phyloP scores from a whole-genome alignment of 2,888 invertebrate genomes.

The Dynastes grantii region DNA sequence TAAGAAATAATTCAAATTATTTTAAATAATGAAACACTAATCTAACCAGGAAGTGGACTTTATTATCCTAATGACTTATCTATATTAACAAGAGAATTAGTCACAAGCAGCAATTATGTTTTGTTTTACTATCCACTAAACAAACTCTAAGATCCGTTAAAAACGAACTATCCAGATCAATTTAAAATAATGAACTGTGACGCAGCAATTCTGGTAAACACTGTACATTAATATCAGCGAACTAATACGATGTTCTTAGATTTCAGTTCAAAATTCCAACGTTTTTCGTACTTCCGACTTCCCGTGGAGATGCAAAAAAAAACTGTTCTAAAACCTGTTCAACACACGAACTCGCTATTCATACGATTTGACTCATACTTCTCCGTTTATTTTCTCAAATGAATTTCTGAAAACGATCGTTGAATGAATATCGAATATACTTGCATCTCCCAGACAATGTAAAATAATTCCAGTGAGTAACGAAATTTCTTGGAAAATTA shows the following conservation, averaged over 20 bases:
- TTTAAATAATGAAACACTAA: too few species aligned
- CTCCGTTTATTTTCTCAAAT: slow-evolving; percentile 29
- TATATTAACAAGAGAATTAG: too few species aligned
- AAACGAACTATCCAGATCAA: too few species aligned
- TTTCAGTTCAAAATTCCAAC: not conserved
- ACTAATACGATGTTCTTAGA: not conserved
- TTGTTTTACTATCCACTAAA: too few species aligned
- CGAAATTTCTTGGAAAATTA: not conserved
- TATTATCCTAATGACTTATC: too few species aligned
- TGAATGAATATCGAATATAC: slow-evolving; percentile 1
- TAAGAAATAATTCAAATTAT: too few species aligned
- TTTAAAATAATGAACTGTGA: too few species aligned
- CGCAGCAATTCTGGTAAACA: not conserved
- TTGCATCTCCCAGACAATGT: slow-evolving; percentile 3
- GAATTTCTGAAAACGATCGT: slow-evolving; percentile 9
- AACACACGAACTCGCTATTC: slow-evolving; percentile 24
- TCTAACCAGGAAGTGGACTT: too few species aligned
- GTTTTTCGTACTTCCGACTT: slow-evolving; percentile 28
- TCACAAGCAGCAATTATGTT: too few species aligned
- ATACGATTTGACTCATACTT: slow-evolving; percentile 29
- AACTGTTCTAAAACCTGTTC: slow-evolving; percentile 10
- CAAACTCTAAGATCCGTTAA: too few species aligned
- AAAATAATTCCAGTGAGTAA: slow-evolving; percentile 39
- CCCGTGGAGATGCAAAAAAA: not conserved
- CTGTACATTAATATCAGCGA: not conserved